phyloP scores from a whole-genome alignment of 2,888 invertebrate genomes.

The Resseliella maxima region DNA sequence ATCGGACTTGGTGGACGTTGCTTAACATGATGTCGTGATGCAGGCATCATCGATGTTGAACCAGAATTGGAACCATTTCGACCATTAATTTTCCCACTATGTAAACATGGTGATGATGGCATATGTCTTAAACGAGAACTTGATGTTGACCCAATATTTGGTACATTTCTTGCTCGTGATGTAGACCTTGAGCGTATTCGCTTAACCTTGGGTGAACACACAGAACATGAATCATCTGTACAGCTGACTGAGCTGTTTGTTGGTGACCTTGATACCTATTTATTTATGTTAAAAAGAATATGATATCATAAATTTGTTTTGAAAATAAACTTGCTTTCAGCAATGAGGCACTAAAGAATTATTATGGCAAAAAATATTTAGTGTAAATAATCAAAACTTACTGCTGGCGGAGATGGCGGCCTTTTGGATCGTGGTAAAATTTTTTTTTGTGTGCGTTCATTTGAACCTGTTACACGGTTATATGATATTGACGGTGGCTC shows the following conservation, averaged over 20 bases:
- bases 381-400: too few relatives aligned
- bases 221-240: slow-evolving; percentile 85
- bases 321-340: too few relatives aligned
- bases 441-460: slow-evolving; percentile 59
- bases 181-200: slow-evolving; percentile 65
- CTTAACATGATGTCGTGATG: not conserved
- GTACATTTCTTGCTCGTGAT: not conserved
- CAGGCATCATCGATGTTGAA: slow-evolving; percentile 66
- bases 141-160: slow-evolving; percentile 12
- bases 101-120: not conserved
- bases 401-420: slow-evolving; percentile 67
- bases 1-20: slow-evolving; percentile 62
- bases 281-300: not conserved
- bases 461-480: slow-evolving; percentile 32
- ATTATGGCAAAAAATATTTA: too few relatives aligned
- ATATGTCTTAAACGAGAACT: slow-evolving; percentile 21
- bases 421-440: slow-evolving; percentile 67
- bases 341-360: too few relatives aligned
- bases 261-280: slow-evolving; percentile 71
- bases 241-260: slow-evolving; percentile 83
- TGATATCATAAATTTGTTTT: too few relatives aligned
- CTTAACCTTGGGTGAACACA: slow-evolving; percentile 76
- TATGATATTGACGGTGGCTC: slow-evolving; percentile 59
- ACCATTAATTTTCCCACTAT: not conserved
- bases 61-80: not conserved